Conservation (phyloP, 2,888 invertebrate species). For the Anthrax anthrax region DNA sequence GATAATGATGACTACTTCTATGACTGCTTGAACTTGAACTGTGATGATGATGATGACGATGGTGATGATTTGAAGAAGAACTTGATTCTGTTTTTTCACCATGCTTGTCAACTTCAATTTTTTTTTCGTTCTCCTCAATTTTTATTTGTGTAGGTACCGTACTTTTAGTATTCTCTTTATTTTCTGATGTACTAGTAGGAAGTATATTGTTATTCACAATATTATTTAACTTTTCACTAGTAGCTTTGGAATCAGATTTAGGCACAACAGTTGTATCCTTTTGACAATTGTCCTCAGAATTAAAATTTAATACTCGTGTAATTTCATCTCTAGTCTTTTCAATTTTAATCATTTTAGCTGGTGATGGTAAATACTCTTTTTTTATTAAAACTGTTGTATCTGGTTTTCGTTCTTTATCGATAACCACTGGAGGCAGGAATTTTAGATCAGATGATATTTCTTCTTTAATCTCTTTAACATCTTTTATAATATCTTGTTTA, state of each 20-base stretch:
- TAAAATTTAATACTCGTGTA: conserved; percentile 27
- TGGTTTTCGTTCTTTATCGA: neutral
- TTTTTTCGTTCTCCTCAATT: neutral
- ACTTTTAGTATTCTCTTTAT: conserved; percentile 9
- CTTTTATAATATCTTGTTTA: neutral
- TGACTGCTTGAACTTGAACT: conserved; percentile 13
- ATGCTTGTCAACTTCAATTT: neutral
- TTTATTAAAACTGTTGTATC: conserved; percentile 13
- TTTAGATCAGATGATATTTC: neutral
- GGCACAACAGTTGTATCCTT: conserved; percentile 7
- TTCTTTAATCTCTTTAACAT: neutral
- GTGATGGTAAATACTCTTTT: conserved; percentile 12
- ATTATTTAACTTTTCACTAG: conserved; percentile 1
- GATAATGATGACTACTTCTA: conserved; percentile 7
- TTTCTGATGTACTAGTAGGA: conserved; percentile 8
- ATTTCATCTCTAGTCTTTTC: conserved; percentile 29
- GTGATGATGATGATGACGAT: conserved; percentile 2
- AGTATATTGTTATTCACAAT: conserved; percentile 4
- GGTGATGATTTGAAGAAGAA: neutral
- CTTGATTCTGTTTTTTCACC: neutral
- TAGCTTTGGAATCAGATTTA: conserved; percentile 12
- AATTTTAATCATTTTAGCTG: conserved; percentile 11
- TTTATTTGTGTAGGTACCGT: neutral
- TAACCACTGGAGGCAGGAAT: neutral
- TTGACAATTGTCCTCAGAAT: conserved; percentile 6